Percentiles rank a stretch among this genome's conserved stretches.
phyloP scores from a whole-genome alignment of 1,140 invertebrate species.

The Tribolium castaneum region DNA sequence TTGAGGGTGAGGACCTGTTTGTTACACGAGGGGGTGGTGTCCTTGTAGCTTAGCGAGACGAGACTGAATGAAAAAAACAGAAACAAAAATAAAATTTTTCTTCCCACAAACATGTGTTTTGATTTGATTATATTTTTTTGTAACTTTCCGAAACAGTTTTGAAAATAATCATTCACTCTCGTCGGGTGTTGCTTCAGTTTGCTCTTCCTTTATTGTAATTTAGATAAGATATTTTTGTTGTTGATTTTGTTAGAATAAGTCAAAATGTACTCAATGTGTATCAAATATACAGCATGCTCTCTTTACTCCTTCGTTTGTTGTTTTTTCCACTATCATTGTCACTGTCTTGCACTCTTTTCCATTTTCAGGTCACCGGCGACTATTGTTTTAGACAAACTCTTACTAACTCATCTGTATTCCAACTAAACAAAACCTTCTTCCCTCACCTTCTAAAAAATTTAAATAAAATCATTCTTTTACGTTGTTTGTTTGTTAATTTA shows the following conservation, averaged over 20 bases:
- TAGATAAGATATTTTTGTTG: conserved; percentile 16
- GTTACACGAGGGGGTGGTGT: conserved; percentile 9
- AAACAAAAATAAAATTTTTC: not conserved
- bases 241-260: conserved; percentile 19
- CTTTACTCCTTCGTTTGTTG: conserved; percentile 51
- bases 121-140: too few species aligned
- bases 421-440: conserved; percentile 18
- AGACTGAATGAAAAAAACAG: not conserved
- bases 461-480: conserved; percentile 29
- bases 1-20: conserved; percentile 81
- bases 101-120: too few species aligned
- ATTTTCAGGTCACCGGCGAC: conserved; percentile 71
- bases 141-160: too few species aligned
- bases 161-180: not conserved
- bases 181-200: not conserved
- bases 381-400: conserved; percentile 67
- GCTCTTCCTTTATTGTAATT: not conserved
- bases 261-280: conserved; percentile 49
- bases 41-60: conserved; percentile 20
- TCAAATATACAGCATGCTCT: conserved; percentile 57
- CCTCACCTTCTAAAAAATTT: conserved; percentile 36
- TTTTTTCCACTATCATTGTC: conserved; percentile 49
- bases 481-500: conserved; percentile 32
- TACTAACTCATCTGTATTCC: conserved; percentile 18
- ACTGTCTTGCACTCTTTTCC: conserved; percentile 60